phyloP scores from a whole-genome alignment of 2,113 vertebrate genomes.

The Agapornis roseicollis region DNA sequence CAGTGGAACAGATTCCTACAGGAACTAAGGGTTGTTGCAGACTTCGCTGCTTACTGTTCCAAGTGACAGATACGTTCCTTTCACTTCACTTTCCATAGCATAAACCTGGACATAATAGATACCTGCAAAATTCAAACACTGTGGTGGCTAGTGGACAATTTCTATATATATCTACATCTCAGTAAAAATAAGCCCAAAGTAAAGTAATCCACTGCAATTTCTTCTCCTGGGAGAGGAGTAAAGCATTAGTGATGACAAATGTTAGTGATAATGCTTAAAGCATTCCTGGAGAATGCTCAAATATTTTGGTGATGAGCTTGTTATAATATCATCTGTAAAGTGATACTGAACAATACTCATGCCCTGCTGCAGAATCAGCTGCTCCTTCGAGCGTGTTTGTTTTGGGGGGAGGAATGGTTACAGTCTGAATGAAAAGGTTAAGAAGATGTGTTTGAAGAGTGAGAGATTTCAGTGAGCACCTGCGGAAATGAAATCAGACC shows the following conservation, averaged over 20 bases:
- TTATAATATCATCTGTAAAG: constrained; percentile 42
- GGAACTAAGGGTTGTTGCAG: not conserved
- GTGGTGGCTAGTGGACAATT: not conserved
- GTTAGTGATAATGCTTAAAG: constrained; percentile 36
- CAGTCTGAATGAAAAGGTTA: constrained; percentile 57
- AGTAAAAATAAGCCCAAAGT: not conserved
- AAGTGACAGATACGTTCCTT: not conserved
- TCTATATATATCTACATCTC: not conserved
- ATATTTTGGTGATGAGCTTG: constrained; percentile 61
- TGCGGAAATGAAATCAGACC: constrained; percentile 64
- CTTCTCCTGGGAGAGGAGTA: not conserved
- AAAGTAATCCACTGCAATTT: not conserved
- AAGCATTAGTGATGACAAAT: not conserved
- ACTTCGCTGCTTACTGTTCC: not conserved
- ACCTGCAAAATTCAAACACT: not conserved
- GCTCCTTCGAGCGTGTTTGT: not conserved
- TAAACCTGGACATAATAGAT: not conserved
- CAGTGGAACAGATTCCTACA: not conserved
- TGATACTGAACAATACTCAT: constrained; percentile 57
- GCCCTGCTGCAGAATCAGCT: constrained; percentile 36
- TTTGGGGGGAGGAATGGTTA: constrained; percentile 29
- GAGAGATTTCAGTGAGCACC: constrained; percentile 58
- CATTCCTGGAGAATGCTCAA: constrained; percentile 41
- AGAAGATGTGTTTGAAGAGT: constrained; percentile 51
- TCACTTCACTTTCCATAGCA: not conserved